Conservation (phyloP, 2,888 invertebrate genomes). For the Myathropa florea region DNA sequence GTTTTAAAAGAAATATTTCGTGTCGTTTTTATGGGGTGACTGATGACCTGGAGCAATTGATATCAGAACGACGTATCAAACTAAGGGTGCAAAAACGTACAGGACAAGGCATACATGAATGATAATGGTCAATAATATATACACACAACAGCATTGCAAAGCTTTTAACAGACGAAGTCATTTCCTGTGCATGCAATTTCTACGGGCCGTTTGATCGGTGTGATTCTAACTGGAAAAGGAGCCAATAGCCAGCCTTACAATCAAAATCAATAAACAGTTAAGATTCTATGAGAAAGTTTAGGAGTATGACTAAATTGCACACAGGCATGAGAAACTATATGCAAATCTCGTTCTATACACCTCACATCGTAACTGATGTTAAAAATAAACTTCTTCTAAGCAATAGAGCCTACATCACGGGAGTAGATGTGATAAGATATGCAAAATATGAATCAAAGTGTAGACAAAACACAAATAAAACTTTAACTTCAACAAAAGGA, state of each 20-base stretch:
- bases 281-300: conserved; percentile 29
- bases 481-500: not conserved
- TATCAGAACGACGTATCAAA: not conserved
- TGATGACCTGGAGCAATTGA: no score
- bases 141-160: not conserved
- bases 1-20: not conserved
- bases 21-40: not conserved
- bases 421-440: not conserved
- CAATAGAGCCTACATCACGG: not conserved
- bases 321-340: conserved; percentile 42
- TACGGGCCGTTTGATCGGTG: not conserved
- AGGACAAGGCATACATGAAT: not conserved
- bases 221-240: conserved; percentile 1
- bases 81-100: conserved; percentile 18
- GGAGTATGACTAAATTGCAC: conserved; percentile 37
- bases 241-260: conserved; percentile 1
- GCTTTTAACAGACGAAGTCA: not conserved
- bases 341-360: conserved; percentile 8
- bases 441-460: not conserved
- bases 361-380: not conserved
- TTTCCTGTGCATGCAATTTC: conserved; percentile 3
- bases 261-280: conserved; percentile 64
- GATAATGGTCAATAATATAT: conserved; percentile 9
- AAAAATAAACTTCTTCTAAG: not conserved
- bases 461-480: not conserved